A percentile compares a stretch with the other conserved stretches of the same genome.
phyloP scores from a whole-genome alignment of 2,888 invertebrate species.

The Leucophora obtusa region DNA sequence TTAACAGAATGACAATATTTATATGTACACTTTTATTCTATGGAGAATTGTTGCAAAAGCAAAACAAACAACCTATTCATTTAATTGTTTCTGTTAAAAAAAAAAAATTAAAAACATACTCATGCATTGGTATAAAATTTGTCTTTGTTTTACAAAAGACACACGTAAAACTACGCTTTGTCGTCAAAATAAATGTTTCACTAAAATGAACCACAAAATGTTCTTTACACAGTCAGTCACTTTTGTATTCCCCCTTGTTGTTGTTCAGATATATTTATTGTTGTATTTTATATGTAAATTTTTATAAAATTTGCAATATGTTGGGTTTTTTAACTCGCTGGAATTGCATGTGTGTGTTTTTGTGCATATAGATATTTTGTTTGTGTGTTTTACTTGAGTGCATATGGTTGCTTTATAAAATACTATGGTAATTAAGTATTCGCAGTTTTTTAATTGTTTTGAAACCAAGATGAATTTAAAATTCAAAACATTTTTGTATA shows the following conservation, averaged over 20 bases:
- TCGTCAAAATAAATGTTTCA: slow-evolving; percentile 38
- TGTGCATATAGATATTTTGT: slow-evolving; percentile 62
- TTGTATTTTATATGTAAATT: slow-evolving; percentile 58
- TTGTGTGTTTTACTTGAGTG: slow-evolving; percentile 64
- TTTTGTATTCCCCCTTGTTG: background rate
- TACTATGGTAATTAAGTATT: background rate
- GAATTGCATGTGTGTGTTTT: slow-evolving; percentile 47
- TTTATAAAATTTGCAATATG: slow-evolving; percentile 51
- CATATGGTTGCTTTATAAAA: slow-evolving; percentile 29
- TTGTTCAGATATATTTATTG: slow-evolving; percentile 50
- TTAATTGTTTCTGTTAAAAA: no score
- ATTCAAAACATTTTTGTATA: no score
- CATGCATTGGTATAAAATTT: background rate
- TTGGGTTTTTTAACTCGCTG: slow-evolving; percentile 22
- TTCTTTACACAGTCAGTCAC: slow-evolving; percentile 42
- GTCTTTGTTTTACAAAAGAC: slow-evolving; percentile 57
- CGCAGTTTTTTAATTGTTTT: no score
- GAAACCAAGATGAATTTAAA: no score
- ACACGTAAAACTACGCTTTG: slow-evolving; percentile 52
- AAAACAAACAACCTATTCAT: no score
- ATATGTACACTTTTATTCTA: no score
- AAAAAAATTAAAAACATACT: no score
- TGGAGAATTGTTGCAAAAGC: no score
- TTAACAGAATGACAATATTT: no score
- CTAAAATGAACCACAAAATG: slow-evolving; percentile 58